phyloP scores from a whole-genome alignment of 2,888 invertebrate genomes.

The Ferdinandea cuprea region DNA sequence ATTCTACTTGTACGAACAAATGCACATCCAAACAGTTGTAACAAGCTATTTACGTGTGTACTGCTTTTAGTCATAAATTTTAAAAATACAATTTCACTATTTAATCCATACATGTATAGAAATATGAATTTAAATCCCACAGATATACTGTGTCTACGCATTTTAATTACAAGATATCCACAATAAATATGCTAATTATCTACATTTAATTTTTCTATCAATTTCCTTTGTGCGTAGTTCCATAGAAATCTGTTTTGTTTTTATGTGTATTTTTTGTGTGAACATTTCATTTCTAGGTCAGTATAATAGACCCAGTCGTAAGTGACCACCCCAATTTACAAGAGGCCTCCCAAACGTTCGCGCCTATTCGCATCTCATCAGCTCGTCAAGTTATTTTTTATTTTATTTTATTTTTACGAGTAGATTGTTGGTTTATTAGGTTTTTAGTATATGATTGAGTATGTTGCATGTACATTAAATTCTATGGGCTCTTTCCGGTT shows the following conservation, averaged over 20 bases:
- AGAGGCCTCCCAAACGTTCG: constrained; percentile 8
- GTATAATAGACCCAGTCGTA: not conserved
- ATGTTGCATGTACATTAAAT: constrained; percentile 22
- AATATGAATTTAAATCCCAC: too few species aligned
- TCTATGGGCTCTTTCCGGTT: constrained; percentile 63
- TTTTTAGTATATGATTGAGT: constrained; percentile 42
- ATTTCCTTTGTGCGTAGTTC: constrained; percentile 2
- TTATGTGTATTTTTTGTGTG: not conserved
- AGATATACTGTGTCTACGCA: too few species aligned
- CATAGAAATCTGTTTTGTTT: constrained; percentile 13
- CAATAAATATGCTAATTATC: not conserved
- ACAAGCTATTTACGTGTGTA: too few species aligned
- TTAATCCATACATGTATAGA: too few species aligned
- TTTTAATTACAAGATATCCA: too few species aligned
- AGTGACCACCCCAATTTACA: constrained; percentile 40
- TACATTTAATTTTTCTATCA: constrained; percentile 5
- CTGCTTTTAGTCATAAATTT: too few species aligned
- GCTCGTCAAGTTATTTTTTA: constrained; percentile 23
- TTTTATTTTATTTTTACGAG: constrained; percentile 33
- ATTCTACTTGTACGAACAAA: too few species aligned
- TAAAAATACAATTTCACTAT: too few species aligned
- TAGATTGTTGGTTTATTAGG: constrained; percentile 56
- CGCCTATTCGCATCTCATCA: constrained; percentile 9
- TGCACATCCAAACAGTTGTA: too few species aligned
- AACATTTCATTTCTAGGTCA: constrained; percentile 41